A percentile compares a stretch with the other conserved stretches of the same genome.
Evolutionary conservation across 1,140 invertebrate genomes (phyloP).

Genomic region (Cryptotermes secundus): DNA sequence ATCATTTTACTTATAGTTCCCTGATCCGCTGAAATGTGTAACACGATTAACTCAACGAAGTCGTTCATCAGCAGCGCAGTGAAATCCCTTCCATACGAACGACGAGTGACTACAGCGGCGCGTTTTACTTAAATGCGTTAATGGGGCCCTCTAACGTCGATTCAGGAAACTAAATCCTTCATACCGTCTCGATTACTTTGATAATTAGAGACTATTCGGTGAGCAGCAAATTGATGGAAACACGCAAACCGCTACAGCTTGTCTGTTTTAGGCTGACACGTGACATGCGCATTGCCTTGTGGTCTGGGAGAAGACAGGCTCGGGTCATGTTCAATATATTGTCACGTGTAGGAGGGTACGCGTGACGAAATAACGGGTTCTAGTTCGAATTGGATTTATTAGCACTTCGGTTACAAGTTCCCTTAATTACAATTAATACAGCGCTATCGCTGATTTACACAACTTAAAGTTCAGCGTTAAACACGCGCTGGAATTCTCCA

Average conservation of each 20-base stretch:
- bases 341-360: too few species aligned
- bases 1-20: not conserved
- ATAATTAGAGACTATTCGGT: not conserved
- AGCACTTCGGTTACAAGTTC: too few species aligned
- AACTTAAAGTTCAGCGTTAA: too few species aligned
- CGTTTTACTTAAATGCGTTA: not conserved
- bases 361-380: too few species aligned
- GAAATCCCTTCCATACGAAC: not conserved
- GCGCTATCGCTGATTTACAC: too few species aligned
- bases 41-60: not conserved
- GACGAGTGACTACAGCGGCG: not conserved
- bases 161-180: not conserved
- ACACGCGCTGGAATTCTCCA: too few species aligned
- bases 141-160: not conserved
- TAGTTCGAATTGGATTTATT: too few species aligned
- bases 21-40: not conserved
- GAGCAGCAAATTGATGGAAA: not conserved
- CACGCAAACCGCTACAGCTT: not conserved
- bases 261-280: not conserved
- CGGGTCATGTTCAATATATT: too few species aligned
- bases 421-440: too few species aligned
- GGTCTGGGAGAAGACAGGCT: too few species aligned
- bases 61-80: not conserved
- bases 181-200: not conserved
- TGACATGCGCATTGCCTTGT: too few species aligned